Evolutionary conservation across 1,140 invertebrate species (phyloP).

Genomic region (Tyrophagus putrescentiae): DNA sequence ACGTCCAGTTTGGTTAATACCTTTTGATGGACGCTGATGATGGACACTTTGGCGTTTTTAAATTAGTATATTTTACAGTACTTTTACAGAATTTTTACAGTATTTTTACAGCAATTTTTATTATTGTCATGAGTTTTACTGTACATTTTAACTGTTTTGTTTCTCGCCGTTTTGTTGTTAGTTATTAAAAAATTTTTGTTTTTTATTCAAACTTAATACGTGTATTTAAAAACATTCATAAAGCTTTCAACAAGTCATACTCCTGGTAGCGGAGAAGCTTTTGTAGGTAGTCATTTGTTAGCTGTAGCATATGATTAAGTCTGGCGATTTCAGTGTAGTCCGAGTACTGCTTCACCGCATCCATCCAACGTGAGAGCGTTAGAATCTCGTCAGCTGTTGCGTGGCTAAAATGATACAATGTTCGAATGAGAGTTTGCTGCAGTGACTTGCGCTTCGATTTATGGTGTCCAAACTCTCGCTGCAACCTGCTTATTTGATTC

Average conservation of each 20-base stretch:
- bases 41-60: too few species aligned
- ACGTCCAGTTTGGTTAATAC: too few species aligned
- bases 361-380: slow-evolving; percentile 1
- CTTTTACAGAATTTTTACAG: too few species aligned
- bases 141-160: too few species aligned
- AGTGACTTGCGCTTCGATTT: not conserved
- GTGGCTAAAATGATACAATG: not conserved
- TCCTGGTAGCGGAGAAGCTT: not conserved
- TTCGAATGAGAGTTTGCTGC: not conserved
- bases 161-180: too few species aligned
- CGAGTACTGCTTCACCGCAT: not conserved
- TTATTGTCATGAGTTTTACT: too few species aligned
- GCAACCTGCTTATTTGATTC: not conserved
- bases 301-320: slow-evolving; percentile 3
- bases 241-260: not conserved
- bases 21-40: too few species aligned
- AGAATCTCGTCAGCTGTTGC: not conserved
- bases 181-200: too few species aligned
- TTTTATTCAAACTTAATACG: too few species aligned
- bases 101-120: too few species aligned
- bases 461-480: not conserved
- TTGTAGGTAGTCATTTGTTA: slow-evolving; percentile 6
- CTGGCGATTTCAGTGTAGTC: not conserved
- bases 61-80: too few species aligned
- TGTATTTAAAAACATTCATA: too few species aligned